phyloP scores from a whole-genome alignment of 2,113 vertebrate genomes.

The Zapus hudsonius region DNA sequence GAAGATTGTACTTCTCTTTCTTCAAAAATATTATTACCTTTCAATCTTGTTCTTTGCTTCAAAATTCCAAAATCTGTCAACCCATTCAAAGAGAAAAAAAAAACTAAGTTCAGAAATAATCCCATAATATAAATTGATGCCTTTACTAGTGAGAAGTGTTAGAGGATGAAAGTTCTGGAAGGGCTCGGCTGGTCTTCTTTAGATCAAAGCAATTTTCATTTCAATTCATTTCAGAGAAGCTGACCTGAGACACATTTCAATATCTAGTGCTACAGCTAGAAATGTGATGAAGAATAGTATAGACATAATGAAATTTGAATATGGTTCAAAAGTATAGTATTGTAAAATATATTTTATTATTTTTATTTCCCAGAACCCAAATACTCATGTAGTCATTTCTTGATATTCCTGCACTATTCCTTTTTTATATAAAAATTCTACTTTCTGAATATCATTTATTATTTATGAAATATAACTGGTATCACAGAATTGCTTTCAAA shows the following conservation, averaged over 20 bases:
- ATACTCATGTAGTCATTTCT: background rate
- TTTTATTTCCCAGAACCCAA: slow-evolving; percentile 10
- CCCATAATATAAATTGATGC: background rate
- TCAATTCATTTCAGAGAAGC: slow-evolving; percentile 24
- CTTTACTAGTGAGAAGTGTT: background rate
- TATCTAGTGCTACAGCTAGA: background rate
- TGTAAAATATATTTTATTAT: slow-evolving; percentile 33
- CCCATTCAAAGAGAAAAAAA: background rate
- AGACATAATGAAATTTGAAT: slow-evolving; percentile 21
- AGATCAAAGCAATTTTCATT: slow-evolving; percentile 41
- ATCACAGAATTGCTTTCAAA: background rate
- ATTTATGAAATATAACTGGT: background rate
- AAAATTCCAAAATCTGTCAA: slow-evolving; percentile 19
- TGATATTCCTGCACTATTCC: background rate
- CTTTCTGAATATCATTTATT: background rate
- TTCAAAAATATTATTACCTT: background rate
- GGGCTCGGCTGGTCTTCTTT: background rate
- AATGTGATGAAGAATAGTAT: slow-evolving; percentile 10
- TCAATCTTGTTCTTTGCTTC: background rate
- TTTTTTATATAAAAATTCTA: background rate
- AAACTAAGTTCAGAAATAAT: background rate
- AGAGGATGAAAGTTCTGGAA: background rate
- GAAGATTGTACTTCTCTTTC: background rate
- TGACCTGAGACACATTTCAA: slow-evolving; percentile 17
- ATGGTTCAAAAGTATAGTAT: background rate